A percentile compares a stretch with the other conserved stretches of the same genome.
phyloP scores from a whole-genome alignment of 2,113 vertebrate genomes.

The Lepus timidus region DNA sequence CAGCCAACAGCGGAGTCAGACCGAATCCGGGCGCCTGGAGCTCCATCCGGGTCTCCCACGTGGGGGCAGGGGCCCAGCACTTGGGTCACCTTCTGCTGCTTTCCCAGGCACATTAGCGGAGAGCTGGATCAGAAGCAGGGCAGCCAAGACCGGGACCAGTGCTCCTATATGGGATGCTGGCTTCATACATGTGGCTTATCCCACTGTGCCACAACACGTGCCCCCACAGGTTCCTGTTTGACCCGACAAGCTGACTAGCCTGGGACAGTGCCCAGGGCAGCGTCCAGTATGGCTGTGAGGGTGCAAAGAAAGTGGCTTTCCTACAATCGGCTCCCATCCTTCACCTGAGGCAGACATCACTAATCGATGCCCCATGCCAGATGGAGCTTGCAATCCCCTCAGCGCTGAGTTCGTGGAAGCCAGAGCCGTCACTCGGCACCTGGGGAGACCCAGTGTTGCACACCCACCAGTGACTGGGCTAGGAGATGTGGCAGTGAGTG shows the following conservation, averaged over 20 bases:
- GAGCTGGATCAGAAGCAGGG: too few species aligned
- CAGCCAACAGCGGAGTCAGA: too few species aligned
- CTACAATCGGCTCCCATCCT: background rate
- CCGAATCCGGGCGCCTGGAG: too few species aligned
- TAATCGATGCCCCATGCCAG: background rate
- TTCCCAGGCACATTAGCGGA: too few species aligned
- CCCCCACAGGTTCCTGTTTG: background rate
- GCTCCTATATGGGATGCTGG: too few species aligned
- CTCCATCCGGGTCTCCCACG: too few species aligned
- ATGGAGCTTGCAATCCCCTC: background rate
- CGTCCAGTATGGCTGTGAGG: accelerated
- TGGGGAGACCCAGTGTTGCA: background rate
- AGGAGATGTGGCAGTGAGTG: background rate
- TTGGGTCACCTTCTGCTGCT: too few species aligned
- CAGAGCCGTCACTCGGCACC: background rate
- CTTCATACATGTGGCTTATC: too few species aligned
- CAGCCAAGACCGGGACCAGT: too few species aligned
- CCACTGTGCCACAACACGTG: too few species aligned
- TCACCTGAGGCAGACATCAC: background rate
- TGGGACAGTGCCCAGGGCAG: background rate
- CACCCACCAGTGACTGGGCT: too few species aligned
- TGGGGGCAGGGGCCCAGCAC: too few species aligned
- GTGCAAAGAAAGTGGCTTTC: accelerated
- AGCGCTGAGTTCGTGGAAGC: background rate
- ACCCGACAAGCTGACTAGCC: background rate